Evolutionary conservation across 2,113 vertebrate species (phyloP).

Genomic region (Cyprinodon tularosa): DNA sequence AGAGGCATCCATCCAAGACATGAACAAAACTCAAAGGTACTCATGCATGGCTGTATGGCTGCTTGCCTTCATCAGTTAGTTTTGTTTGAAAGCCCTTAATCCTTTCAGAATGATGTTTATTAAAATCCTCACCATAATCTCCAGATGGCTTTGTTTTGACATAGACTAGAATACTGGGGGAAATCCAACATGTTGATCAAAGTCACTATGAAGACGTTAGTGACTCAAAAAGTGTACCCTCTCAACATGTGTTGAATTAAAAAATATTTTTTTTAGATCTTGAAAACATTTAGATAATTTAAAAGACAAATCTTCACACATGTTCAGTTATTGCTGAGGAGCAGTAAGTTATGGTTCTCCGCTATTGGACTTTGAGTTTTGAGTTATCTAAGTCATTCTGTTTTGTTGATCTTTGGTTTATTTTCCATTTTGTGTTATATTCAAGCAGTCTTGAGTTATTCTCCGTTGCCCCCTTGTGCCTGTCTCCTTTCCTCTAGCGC

Average conservation of each 20-base stretch:
- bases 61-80: slow-evolving; percentile 18
- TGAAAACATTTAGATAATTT: not conserved
- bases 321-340: not conserved
- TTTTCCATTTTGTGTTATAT: too few relatives aligned
- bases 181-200: slow-evolving; percentile 14
- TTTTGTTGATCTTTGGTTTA: too few relatives aligned
- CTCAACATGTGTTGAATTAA: not conserved
- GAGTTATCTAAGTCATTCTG: too few relatives aligned
- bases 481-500: too few relatives aligned
- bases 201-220: not conserved
- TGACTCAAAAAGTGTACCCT: not conserved
- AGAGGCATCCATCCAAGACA: slow-evolving; percentile 25
- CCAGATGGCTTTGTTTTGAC: not conserved
- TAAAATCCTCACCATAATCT: slow-evolving; percentile 15
- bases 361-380: too few relatives aligned
- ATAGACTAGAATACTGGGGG: not conserved
- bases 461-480: too few relatives aligned
- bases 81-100: slow-evolving; percentile 12
- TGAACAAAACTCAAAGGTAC: slow-evolving; percentile 30
- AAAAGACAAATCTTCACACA: not conserved
- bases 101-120: not conserved
- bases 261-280: not conserved
- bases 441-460: too few relatives aligned
- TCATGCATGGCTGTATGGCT: slow-evolving; percentile 27
- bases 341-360: too few relatives aligned